phyloP scores from a whole-genome alignment of 2,113 vertebrate genomes.

The Epinephelus moara region DNA sequence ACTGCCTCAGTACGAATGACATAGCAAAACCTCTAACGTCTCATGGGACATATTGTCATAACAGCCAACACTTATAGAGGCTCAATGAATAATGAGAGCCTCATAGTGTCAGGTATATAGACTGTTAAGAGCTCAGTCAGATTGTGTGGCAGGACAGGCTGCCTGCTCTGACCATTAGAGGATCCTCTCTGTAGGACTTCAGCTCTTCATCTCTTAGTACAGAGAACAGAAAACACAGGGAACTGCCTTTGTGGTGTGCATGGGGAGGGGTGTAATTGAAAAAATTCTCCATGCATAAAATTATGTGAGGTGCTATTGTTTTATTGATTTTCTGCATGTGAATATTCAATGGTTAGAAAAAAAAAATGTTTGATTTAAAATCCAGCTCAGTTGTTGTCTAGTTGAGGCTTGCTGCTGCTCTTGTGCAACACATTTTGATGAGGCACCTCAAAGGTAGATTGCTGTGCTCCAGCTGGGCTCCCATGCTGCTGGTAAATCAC shows the following conservation, averaged over 20 bases:
- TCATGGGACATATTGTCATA: not conserved
- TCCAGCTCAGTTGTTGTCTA: not conserved
- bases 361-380: not conserved
- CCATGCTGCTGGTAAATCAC: conserved; percentile 16
- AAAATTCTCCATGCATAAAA: conserved; percentile 48
- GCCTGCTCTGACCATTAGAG: not conserved
- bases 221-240: not conserved
- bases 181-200: conserved; percentile 7
- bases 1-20: not conserved
- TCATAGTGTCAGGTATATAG: not conserved
- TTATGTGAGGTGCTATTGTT: conserved; percentile 5
- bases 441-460: conserved; percentile 24
- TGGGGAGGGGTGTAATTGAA: conserved; percentile 37
- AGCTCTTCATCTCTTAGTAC: not conserved
- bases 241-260: conserved; percentile 6
- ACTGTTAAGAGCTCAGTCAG: not conserved
- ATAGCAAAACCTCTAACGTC: not conserved
- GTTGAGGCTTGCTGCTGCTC: not conserved
- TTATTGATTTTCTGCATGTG: conserved; percentile 15
- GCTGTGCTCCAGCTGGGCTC: not conserved
- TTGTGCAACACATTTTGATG: conserved; percentile 16
- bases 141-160: not conserved
- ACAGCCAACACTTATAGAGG: not conserved
- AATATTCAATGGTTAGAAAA: not conserved
- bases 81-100: not conserved